A percentile compares a stretch with the other conserved stretches of the same genome.
Conservation (phyloP, 2,113 vertebrate genomes). For the Natator depressus region DNA sequence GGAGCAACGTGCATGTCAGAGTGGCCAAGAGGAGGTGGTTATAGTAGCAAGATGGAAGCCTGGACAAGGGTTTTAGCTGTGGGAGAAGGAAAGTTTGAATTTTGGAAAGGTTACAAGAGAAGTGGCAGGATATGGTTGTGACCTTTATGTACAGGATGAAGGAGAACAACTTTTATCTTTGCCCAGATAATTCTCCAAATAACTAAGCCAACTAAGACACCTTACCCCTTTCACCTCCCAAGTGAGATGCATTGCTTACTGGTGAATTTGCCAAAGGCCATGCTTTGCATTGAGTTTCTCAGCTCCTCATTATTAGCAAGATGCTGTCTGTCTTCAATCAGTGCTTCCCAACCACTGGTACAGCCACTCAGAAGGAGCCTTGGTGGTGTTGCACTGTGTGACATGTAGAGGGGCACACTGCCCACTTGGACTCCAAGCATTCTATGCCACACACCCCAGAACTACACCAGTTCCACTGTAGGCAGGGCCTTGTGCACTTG, state of each 20-base stretch:
- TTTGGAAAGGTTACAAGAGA: background rate
- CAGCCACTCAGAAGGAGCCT: background rate
- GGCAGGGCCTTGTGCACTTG: background rate
- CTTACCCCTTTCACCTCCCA: background rate
- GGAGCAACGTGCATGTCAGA: rapidly evolving
- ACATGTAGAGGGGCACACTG: rapidly evolving
- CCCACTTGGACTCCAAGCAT: background rate
- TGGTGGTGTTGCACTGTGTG: background rate
- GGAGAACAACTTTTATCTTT: background rate
- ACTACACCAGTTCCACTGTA: background rate
- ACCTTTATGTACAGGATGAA: background rate
- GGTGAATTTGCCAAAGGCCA: slow-evolving; percentile 19
- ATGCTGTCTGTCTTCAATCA: slow-evolving; percentile 24
- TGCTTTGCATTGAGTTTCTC: slow-evolving; percentile 41
- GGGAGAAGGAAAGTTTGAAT: background rate
- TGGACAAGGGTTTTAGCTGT: rapidly evolving
- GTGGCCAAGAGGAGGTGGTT: rapidly evolving
- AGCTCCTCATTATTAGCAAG: slow-evolving; percentile 18
- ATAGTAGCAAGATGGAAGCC: rapidly evolving
- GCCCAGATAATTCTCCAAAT: background rate
- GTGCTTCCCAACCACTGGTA: background rate
- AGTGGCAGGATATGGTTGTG: background rate
- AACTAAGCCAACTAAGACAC: background rate
- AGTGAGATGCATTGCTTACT: background rate
- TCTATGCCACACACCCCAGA: background rate